Evolutionary conservation across 2,888 invertebrate species (phyloP).

Genomic region (Scaptomyza polygonia): DNA sequence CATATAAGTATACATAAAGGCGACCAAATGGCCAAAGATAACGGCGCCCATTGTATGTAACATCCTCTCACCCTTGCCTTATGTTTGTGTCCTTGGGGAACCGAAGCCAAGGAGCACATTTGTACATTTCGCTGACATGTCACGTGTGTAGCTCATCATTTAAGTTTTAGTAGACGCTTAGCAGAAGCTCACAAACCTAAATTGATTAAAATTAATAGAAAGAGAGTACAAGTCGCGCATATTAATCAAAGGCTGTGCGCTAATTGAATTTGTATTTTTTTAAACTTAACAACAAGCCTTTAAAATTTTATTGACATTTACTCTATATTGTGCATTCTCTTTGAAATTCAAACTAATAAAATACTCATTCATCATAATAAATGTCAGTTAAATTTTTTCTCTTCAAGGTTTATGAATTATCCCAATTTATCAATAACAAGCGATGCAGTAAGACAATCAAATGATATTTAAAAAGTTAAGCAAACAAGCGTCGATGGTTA

Average conservation of each 20-base stretch:
- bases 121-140: slow-evolving; percentile 63
- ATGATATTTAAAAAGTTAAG: not conserved
- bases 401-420: no score
- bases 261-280: not conserved
- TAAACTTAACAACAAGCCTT: not conserved
- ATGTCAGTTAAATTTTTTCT: no score
- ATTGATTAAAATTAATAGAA: slow-evolving; percentile 79
- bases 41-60: slow-evolving; percentile 40
- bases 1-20: slow-evolving; percentile 72
- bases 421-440: not conserved
- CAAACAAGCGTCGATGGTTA: not conserved
- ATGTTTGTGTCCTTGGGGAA: slow-evolving; percentile 9
- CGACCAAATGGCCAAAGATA: slow-evolving; percentile 70
- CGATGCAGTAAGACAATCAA: not conserved
- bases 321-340: no score
- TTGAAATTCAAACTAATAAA: no score
- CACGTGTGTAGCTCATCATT: slow-evolving; percentile 73
- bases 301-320: no score
- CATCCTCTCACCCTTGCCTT: not conserved
- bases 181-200: slow-evolving; percentile 60
- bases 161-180: slow-evolving; percentile 56
- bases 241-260: slow-evolving; percentile 32
- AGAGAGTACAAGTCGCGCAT: slow-evolving; percentile 50
- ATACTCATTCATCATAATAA: no score
- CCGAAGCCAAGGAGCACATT: slow-evolving; percentile 1